A percentile compares a stretch with the other conserved stretches of the same genome.
Evolutionary conservation across 2,113 vertebrate species (phyloP).

Genomic region (Psilopogon haemacephalus): DNA sequence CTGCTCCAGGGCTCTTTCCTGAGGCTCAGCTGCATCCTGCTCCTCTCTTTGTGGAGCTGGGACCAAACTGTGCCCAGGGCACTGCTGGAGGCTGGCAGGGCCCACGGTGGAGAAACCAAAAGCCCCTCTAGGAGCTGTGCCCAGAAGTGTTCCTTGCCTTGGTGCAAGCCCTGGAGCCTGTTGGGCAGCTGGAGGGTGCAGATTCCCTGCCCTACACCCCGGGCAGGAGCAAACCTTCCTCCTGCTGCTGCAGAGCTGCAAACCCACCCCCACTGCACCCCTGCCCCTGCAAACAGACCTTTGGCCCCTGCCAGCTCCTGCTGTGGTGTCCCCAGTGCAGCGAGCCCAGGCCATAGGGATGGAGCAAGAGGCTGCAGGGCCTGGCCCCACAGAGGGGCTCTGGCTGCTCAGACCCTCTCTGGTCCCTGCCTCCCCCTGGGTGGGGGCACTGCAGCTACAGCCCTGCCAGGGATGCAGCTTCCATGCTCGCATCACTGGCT

Average conservation of each 20-base stretch:
- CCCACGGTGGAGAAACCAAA: neutral
- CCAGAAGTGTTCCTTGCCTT: neutral
- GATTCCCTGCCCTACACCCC: neutral
- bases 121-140: neutral
- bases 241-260: neutral
- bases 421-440: neutral
- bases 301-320: neutral
- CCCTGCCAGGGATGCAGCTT: neutral
- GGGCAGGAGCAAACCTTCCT: neutral
- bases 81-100: neutral
- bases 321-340: neutral
- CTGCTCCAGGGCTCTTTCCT: neutral
- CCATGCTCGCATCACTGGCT: neutral
- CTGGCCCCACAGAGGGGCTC: too few species aligned
- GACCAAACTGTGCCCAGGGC: neutral
- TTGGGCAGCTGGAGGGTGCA: fast-evolving
- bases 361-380: neutral
- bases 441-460: neutral
- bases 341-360: neutral
- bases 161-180: neutral
- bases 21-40: neutral
- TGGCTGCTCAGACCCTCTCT: neutral
- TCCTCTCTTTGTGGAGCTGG: neutral
- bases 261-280: neutral
- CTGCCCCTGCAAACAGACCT: neutral